Conservation (phyloP, 2,113 vertebrate genomes). For the Heliornis fulica region DNA sequence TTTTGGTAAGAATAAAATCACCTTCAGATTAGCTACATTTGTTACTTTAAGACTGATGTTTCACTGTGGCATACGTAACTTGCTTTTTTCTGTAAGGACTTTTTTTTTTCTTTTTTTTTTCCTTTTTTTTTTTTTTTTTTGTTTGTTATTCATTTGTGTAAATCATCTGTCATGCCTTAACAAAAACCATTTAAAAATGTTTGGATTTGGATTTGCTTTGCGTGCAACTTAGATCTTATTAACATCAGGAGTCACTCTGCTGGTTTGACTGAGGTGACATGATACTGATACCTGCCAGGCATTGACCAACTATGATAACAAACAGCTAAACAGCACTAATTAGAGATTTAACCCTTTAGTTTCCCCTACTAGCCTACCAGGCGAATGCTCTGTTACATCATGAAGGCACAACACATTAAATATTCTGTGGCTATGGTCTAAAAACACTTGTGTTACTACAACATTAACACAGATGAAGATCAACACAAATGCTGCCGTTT, state of each 20-base stretch:
- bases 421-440: constrained; percentile 86
- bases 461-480: constrained; percentile 76
- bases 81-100: constrained; percentile 80
- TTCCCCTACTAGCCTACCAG: constrained; percentile 82
- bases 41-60: constrained; percentile 73
- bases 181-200: constrained; percentile 78
- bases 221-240: constrained; percentile 85
- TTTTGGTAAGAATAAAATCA: constrained; percentile 84
- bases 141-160: constrained; percentile 93
- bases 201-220: constrained; percentile 79
- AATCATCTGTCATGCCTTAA: constrained; percentile 93
- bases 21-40: constrained; percentile 73
- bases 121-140: constrained; percentile 73
- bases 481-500: constrained; percentile 75
- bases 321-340: constrained; percentile 82
- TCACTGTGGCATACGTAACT: constrained; percentile 82
- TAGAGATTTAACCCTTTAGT: constrained; percentile 79
- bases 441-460: constrained; percentile 83
- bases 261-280: constrained; percentile 74
- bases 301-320: constrained; percentile 87
- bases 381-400: constrained; percentile 87
- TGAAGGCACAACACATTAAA: constrained; percentile 95
- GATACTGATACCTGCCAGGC: constrained; percentile 84
- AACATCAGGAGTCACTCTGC: constrained; percentile 75
- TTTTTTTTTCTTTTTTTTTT: constrained; percentile 69